Evolutionary conservation across 2,113 vertebrate genomes (phyloP), one percentile per base, ranked within the genome.

Genomic region (Aspiorhynchus laticeps): DNA sequence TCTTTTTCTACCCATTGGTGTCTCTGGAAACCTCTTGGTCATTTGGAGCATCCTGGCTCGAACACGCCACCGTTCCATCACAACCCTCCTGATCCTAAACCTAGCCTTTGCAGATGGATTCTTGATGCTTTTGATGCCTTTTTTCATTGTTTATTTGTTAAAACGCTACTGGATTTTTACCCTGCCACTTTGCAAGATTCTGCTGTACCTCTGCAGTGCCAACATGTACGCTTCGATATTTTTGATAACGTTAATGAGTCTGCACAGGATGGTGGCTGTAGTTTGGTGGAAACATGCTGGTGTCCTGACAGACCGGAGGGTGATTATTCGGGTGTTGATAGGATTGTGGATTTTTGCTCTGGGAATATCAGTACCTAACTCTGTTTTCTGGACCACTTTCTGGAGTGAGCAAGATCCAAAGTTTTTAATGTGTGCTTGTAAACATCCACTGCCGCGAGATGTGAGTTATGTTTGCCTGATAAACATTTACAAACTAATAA

Each of bases 171-270:
- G 97, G 97, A 41, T 80, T 4, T 95, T 97, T 17, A 92, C 93
- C 9, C 28, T 79, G 0, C 14, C 75, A 0, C 91, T 95, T 90
- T 97, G 97, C 69, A 95, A 95, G 75, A 24, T 93, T 26, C 92
- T 95, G 19, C 19, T 56, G 19, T 56, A 56, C 80, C 83, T 96
- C 75, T 97, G 97, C 15, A 94, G 96, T 53, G 90, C 94, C 94
- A 97, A 97, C 91, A 97, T 97, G 97, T 97, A 97, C n/a, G 96
- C 97, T 79, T 97, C 96, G 90, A 96, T 97, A 83, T 90, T 96
- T 46, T 93, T 97, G 91, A 97, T 97, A 90, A 94, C 90, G 51
- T 89, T 97, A 65, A 97, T 97, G 95, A 97, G 97, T 86, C 77
- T 97, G 85, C 96, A 97, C 93, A 92, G 97, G 77, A 92, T 96